Evolutionary conservation across 2,113 vertebrate genomes (phyloP).

Genomic region (Isichthys henryi): DNA sequence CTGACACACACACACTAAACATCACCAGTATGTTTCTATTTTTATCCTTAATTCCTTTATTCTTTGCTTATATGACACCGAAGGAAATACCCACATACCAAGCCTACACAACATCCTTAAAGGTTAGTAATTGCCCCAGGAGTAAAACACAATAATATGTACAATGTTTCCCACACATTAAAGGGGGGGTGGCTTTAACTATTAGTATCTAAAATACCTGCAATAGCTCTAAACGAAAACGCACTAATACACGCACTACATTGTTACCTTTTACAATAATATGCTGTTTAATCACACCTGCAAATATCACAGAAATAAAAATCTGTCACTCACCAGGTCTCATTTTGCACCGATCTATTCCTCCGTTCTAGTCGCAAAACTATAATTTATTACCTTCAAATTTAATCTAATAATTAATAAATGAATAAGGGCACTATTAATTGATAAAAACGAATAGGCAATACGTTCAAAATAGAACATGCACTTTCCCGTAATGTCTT

Average conservation of each 20-base stretch:
- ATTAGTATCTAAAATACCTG: not conserved
- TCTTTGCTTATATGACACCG: slow-evolving; percentile 17
- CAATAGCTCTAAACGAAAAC: not conserved
- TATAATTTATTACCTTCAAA: not conserved
- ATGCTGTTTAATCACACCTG: not conserved
- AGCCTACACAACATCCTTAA: not conserved
- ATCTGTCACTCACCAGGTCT: not conserved
- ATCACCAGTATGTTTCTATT: not conserved
- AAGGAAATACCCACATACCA: slow-evolving; percentile 35
- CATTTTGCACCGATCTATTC: not conserved
- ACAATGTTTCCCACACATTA: not conserved
- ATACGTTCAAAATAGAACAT: not conserved
- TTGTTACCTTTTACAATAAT: not conserved
- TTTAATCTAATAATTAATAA: not conserved
- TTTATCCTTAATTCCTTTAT: not conserved
- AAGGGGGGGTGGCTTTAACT: not conserved
- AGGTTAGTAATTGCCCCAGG: not conserved
- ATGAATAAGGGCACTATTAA: not conserved
- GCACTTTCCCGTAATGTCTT: not conserved
- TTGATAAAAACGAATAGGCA: not conserved
- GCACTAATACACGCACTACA: not conserved
- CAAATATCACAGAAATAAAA: not conserved
- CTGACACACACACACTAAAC: not conserved
- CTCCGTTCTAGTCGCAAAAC: not conserved
- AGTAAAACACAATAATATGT: not conserved